Evolutionary conservation across 2,888 invertebrate species (phyloP).

Genomic region (Gryllus longicercus): DNA sequence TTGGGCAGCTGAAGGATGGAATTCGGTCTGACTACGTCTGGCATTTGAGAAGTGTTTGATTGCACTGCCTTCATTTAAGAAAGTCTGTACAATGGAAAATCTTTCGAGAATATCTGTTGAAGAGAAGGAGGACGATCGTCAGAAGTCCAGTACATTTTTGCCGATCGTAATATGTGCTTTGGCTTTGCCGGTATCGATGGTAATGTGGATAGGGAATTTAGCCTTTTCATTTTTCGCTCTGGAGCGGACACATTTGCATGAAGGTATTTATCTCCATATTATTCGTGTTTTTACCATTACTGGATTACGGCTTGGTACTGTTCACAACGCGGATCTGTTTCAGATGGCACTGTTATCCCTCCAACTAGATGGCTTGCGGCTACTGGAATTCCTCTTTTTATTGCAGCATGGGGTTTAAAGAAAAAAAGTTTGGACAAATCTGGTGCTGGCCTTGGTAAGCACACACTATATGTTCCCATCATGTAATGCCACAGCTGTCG

Average conservation of each 20-base stretch:
- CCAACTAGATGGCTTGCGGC: conserved; percentile 65
- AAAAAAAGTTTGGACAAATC: conserved; percentile 65
- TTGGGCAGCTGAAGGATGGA: too few relatives aligned
- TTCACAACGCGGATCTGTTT: conserved; percentile 41
- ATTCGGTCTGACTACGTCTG: too few relatives aligned
- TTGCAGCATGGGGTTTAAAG: conserved; percentile 64
- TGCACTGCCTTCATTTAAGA: too few relatives aligned
- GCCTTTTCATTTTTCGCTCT: conserved; percentile 45
- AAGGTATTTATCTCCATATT: conserved; percentile 21
- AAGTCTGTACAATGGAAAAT: too few relatives aligned
- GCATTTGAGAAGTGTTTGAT: too few relatives aligned
- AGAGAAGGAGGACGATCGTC: neutral
- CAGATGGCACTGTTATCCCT: conserved; percentile 59
- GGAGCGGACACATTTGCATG: conserved; percentile 24
- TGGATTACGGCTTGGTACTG: neutral
- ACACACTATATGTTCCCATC: neutral
- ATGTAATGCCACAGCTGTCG: too few relatives aligned
- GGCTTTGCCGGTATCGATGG: conserved; percentile 71
- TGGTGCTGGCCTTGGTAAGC: conserved; percentile 63
- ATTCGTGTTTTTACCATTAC: neutral
- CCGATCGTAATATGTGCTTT: conserved; percentile 46
- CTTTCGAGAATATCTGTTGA: too few relatives aligned
- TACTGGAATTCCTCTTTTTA: conserved; percentile 60
- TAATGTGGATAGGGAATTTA: conserved; percentile 70
- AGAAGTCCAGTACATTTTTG: conserved; percentile 24